Evolutionary conservation across 2,113 vertebrate species (phyloP).

Genomic region (Spheniscus mendiculus): DNA sequence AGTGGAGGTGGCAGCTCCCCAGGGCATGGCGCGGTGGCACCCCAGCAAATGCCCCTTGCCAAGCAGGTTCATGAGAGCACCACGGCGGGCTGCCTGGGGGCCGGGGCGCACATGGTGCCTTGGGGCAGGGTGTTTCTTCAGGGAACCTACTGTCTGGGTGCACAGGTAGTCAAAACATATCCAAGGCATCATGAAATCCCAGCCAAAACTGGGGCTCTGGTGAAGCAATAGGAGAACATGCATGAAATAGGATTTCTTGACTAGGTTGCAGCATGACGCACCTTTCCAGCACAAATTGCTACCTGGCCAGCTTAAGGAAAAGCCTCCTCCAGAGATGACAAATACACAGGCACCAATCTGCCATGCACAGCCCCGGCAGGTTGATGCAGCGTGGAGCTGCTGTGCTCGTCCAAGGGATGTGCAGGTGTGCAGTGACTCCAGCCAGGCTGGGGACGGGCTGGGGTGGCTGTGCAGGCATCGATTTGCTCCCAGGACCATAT

Average conservation of each 20-base stretch:
- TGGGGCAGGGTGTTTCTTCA: neutral
- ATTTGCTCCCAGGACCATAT: fast-evolving
- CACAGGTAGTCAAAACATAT: neutral
- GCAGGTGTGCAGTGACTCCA: neutral
- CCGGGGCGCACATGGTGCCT: fast-evolving
- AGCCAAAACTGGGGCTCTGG: neutral
- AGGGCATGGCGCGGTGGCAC: neutral
- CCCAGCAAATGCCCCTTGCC: neutral
- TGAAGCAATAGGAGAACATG: neutral
- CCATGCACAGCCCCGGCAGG: neutral
- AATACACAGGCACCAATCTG: fast-evolving
- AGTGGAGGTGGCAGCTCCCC: neutral
- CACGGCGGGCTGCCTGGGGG: fast-evolving
- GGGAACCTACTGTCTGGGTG: neutral
- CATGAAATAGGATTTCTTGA: neutral
- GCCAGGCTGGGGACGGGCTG: neutral
- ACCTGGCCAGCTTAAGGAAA: neutral
- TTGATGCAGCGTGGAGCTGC: fast-evolving
- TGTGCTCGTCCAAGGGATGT: neutral
- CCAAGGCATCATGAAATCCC: neutral
- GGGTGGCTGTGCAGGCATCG: neutral
- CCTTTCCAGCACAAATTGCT: neutral
- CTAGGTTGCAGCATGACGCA: neutral
- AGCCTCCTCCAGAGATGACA: fast-evolving
- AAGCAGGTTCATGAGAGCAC: neutral